phyloP scores from a whole-genome alignment of 2,797 vertebrate species.

The Siniperca undulata region DNA sequence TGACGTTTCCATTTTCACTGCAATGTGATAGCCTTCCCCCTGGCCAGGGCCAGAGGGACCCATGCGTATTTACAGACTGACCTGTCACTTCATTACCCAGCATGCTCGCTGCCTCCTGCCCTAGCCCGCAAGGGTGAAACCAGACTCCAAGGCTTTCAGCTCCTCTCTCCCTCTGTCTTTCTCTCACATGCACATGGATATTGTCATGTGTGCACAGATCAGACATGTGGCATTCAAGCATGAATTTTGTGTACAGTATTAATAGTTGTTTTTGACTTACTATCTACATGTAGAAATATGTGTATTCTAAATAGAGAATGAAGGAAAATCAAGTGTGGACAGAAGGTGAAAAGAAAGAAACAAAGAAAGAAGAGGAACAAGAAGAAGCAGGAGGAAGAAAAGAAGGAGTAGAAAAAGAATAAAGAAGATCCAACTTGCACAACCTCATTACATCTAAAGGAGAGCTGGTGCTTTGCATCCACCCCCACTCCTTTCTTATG shows the following conservation, averaged over 20 bases:
- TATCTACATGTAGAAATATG: constrained; percentile 16
- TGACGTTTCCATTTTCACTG: constrained; percentile 99
- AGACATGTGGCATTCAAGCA: constrained; percentile 38
- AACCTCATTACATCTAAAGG: constrained; percentile 90
- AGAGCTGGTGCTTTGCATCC: constrained; percentile 86
- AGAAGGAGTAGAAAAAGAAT: constrained; percentile 74
- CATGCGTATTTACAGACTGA: constrained; percentile 97
- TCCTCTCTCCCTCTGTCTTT: constrained; percentile 58
- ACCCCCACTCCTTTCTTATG: constrained; percentile 89
- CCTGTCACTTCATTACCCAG: constrained; percentile 99
- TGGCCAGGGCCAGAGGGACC: constrained; percentile 92
- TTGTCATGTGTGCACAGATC: constrained; percentile 54
- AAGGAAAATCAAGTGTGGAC: constrained; percentile 55
- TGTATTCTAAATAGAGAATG: constrained; percentile 32
- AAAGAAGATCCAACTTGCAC: constrained; percentile 84
- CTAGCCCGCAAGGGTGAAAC: constrained; percentile 81
- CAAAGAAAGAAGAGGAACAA: constrained; percentile 50
- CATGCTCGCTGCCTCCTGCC: constrained; percentile 89
- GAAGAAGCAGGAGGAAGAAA: constrained; percentile 58
- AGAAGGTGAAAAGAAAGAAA: constrained; percentile 54
- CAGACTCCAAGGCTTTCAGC: constrained; percentile 78
- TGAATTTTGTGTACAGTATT: constrained; percentile 25
- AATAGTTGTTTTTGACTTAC: constrained; percentile 21
- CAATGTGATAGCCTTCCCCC: constrained; percentile 94
- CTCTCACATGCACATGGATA: constrained; percentile 54